Base-by-base conservation (phyloP, 2,888 invertebrate species). In the Habrosyne pyritoides region DNA sequence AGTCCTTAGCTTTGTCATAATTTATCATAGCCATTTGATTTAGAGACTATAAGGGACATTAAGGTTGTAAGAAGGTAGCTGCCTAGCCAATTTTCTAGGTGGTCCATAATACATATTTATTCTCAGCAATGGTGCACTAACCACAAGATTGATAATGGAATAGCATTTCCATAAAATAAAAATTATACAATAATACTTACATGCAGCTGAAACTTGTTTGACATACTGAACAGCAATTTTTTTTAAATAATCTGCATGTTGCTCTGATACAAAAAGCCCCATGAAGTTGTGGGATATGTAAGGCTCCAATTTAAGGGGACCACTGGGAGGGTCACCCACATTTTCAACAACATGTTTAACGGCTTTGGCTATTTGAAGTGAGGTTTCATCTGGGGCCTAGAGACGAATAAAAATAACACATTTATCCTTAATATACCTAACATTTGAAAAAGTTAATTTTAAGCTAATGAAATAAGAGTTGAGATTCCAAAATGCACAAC, bases 281-380 rank as follows among this genome's bases (percentile, higher is more conserved):
- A 98, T 97, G 81, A 98, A 98, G 85, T 97, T 98, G 18, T 95
- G 95, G 26, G 97, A 97, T 52, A 96, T 94, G 75, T 98, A 98
- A 0, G 96, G 95, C 82, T 98, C 98, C 52, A 98, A 86, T 72
- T 95, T 95, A 5, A 96, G 86, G 0, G 95, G 94, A 57, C 94
- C 94, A 67, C 94, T 93, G 22, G 96, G 91, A 50, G 94, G 93
- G 48, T 95, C 94, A 1, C 96, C 95, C 28, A 95, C 94, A 80
- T 93, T 93, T 66, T 96, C 95, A 68, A 96, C 94, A n/a, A 96
- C 94, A 75, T 94, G 94, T 75, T 96, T 95, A 18, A 97, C 87
- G n/a, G 95, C 94, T 79, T 94, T 95, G 2, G 94, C 95, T 54
- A 97, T 83, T 73, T 95, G 94, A 36, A 95, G 88, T 0, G 96